Evolutionary conservation across 2,113 vertebrate species (phyloP).

Genomic region (Irena cyanogastra): DNA sequence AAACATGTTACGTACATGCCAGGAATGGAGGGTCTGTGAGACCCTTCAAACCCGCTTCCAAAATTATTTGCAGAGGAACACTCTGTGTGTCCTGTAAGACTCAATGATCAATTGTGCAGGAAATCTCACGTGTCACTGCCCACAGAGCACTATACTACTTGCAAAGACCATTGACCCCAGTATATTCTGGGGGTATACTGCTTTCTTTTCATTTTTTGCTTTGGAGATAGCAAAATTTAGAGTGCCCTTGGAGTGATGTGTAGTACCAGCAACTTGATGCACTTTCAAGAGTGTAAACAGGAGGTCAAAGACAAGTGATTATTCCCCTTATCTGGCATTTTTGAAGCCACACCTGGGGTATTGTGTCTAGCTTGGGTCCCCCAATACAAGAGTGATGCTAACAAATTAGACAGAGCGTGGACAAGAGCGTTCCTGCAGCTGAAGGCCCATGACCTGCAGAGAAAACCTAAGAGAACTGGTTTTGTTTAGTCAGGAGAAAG

Average conservation of each 20-base stretch:
- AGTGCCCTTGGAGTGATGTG: neutral
- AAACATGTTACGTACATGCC: fast-evolving
- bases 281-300: neutral
- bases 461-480: neutral
- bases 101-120: neutral
- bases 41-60: neutral
- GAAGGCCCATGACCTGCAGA: neutral
- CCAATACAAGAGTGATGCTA: neutral
- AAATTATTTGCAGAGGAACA: neutral
- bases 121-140: neutral
- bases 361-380: neutral
- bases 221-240: neutral
- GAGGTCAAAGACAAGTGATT: neutral
- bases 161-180: neutral
- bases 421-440: neutral
- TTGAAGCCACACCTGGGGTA: neutral
- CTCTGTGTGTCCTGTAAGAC: neutral
- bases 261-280: neutral
- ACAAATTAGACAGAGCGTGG: neutral
- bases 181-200: too few relatives aligned
- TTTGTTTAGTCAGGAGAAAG: neutral
- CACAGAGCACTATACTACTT: neutral
- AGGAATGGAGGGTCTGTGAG: neutral
- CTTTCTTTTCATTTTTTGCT: neutral
- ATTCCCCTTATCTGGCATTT: neutral